Evolutionary conservation across 1,140 invertebrate species (phyloP), one percentile per base, ranked within the genome.

Genomic region (Drosophila ficusphila): DNA sequence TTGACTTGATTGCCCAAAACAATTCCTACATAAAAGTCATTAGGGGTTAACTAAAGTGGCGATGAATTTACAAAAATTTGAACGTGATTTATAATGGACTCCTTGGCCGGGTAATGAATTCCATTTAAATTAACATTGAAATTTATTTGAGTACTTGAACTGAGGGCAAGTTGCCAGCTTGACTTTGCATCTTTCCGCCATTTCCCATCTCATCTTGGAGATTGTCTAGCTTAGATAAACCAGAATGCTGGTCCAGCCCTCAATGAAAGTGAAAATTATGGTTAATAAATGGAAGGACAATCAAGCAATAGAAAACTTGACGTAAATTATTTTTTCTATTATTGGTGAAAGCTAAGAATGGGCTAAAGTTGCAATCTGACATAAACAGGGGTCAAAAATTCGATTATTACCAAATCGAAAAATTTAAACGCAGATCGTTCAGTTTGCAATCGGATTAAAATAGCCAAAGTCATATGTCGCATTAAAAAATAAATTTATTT

Each of bases 11-110:
- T 85, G 81, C 81, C 81, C 81, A 85, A 76, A 86, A 88, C 76
- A 85, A 85, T 88, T 88, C 42, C 72, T 52, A 82, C 77, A 88
- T 68, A 88, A 68, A 82, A 88, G 82, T 88, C 82, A 88, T 88
- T 88, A 88, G 82, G 85, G 85, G 85, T 89, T 89, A 68, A 89
- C 85, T 83, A 89, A 89, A 89, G 85, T 89, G 85, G 85, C 85
- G 85, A 89, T 89, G 85, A 89, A 89, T 89, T 88, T 83, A 77
- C 72, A 27, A 89, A 44, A 83, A 83, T 77, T 89, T 79, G 49
- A 64, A 62, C 76, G 89, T 89, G 85, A 89, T 89, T 89, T 89
- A 89, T 89, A 89, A 73, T 65, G 48, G 60, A 77, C 51, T 57
- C 33, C 36, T 42, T 12, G 27, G 44, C 34, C 23, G 14, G 39